Evolutionary conservation across 2,797 vertebrate genomes (phyloP), one percentile per base, ranked within the genome.

Genomic region (Typhlichthys eigenmanni): DNA sequence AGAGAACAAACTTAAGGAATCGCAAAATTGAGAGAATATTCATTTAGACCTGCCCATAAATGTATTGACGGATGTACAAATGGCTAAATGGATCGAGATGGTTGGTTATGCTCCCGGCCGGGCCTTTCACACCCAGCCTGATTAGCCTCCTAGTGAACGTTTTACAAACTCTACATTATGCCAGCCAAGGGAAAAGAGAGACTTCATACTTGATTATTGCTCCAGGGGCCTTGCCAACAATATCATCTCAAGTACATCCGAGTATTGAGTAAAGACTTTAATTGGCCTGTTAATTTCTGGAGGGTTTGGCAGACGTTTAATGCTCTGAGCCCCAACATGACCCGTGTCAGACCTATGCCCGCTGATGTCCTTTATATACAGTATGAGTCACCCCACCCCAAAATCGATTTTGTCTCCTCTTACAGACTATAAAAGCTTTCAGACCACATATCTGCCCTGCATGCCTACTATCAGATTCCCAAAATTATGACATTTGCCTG

Each of bases 371-470:
- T 86, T 89, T 87, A 86, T 58, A 76, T 64, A 71, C 24, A 29
- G 24, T 29, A 29, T 29, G 75, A 81, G 67, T 65, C 68, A 68
- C 64, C 84, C 72, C 74, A 65, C 64, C 79, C 66, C 54, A 43
- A 61, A 76, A 90, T 88, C 59, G 83, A 91, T 88, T 76, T 65
- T 29, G 54, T 75, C 71, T 89, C 82, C 61, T 76, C 79, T 86
- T 85, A 80, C 84, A 64, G 63, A 68, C 76, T 75, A 68, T 14
- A 59, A 80, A 64, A 60, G 82, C 81, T 86, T 85, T 86, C 58
- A 77, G 63, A 66, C 66, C 63, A 63, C 68, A 74, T 85, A 78
- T 73, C 68, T 24, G 38, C 64, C 64, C 60, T 64, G 64, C 61
- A 71, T 78, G 60, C 62, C 56, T 69, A 60, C 59, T 76, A 77